Percentiles rank a stretch among this genome's conserved stretches.
These are phyloP conservation scores for Archaeoteleia sp. DNA, from an alignment of 2,888 invertebrate genomes.

Conservation along the genomic window DNA sequence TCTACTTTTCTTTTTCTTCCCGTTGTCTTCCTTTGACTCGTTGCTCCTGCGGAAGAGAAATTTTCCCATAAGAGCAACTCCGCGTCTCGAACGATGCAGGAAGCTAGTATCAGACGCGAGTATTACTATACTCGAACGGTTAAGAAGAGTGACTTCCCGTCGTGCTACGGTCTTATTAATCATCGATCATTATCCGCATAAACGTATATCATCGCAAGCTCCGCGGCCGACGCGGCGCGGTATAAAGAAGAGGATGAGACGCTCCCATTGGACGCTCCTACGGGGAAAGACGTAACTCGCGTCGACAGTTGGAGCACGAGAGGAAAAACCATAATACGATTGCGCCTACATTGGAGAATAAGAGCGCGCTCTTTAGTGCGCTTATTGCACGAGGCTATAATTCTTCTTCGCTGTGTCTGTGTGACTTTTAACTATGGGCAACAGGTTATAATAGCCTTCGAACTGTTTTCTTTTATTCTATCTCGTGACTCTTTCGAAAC, in stretches of 20 bases:
- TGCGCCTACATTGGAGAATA: conserved; percentile 35
- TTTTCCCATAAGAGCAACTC: conserved; percentile 18
- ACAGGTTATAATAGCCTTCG: conserved; percentile 10
- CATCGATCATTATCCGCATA: conserved; percentile 48
- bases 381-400: conserved; percentile 34
- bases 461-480: conserved; percentile 9
- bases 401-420: conserved; percentile 24
- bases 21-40: background rate
- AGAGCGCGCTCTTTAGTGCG: conserved; percentile 13
- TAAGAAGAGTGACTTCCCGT: conserved; percentile 41
- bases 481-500: conserved; percentile 12
- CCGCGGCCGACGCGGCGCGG: background rate
- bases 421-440: conserved; percentile 34
- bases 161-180: conserved; percentile 47
- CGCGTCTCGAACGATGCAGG: conserved; percentile 5
- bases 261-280: conserved; percentile 20
- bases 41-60: no score
- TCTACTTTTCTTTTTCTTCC: conserved; percentile 1
- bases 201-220: conserved; percentile 31
- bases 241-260: conserved; percentile 8
- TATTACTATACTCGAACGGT: conserved; percentile 8
- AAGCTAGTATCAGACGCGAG: conserved; percentile 4
- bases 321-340: conserved; percentile 36
- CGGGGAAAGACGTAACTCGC: conserved; percentile 19
- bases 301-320: conserved; percentile 24